These are phyloP conservation scores for Linnaemya vulpina DNA, from an alignment of 2,888 invertebrate species.

Conservation along the genomic window DNA sequence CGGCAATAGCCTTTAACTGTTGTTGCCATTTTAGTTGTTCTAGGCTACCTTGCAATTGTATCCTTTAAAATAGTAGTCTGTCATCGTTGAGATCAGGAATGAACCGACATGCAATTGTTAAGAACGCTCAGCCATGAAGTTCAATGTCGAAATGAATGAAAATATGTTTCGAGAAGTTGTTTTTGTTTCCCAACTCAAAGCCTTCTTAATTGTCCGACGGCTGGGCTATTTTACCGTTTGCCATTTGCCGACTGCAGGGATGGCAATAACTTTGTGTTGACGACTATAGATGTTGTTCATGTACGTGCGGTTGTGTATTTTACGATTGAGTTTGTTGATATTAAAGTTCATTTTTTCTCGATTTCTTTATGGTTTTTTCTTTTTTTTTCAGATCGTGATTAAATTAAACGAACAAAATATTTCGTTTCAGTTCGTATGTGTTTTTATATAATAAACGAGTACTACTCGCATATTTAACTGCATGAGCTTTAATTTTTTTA, in stretches of 20 bases:
- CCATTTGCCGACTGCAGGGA: slow-evolving; percentile 41
- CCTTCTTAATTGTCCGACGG: slow-evolving; percentile 2
- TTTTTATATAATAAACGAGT: neutral
- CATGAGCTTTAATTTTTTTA: slow-evolving; percentile 28
- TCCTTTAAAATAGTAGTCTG: slow-evolving; percentile 61
- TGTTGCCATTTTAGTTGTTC: slow-evolving; percentile 26
- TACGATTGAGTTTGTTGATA: neutral
- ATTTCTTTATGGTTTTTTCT: slow-evolving; percentile 2
- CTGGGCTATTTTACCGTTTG: slow-evolving; percentile 18
- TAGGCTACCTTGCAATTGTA: slow-evolving; percentile 46
- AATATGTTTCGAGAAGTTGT: slow-evolving; percentile 19
- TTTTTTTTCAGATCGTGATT: slow-evolving; percentile 43
- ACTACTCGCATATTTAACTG: slow-evolving; percentile 9
- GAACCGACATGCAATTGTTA: slow-evolving; percentile 35
- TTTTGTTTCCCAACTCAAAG: neutral
- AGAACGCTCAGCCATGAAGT: slow-evolving; percentile 19
- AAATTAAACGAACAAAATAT: slow-evolving; percentile 61
- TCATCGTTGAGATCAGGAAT: slow-evolving; percentile 47
- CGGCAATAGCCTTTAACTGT: slow-evolving; percentile 10
- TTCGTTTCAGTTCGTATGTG: slow-evolving; percentile 45
- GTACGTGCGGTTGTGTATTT: slow-evolving; percentile 17
- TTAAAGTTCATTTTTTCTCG: slow-evolving; percentile 32
- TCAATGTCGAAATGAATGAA: slow-evolving; percentile 50
- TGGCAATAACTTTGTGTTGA: slow-evolving; percentile 43
- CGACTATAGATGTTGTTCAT: slow-evolving; percentile 34